Conservation (phyloP, 2,888 invertebrate genomes). For the Microctonus brassicae region DNA sequence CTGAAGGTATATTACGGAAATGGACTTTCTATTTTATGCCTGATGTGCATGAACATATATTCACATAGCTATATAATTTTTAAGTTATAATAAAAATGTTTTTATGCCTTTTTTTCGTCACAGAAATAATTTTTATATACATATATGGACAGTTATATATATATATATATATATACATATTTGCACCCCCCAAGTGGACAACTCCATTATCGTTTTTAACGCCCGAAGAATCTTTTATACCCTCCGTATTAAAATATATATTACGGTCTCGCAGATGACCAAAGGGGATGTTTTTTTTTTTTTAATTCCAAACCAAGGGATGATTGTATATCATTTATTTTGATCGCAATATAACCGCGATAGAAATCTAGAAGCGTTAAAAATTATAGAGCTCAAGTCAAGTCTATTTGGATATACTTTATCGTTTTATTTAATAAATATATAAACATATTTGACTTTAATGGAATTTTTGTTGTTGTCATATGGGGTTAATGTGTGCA, state of each 20-base stretch:
- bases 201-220: conserved; percentile 22
- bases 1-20: not conserved
- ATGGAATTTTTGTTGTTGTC: not conserved
- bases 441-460: conserved; percentile 6
- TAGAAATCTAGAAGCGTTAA: conserved; percentile 13
- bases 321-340: conserved; percentile 7
- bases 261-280: conserved; percentile 13
- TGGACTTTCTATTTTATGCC: not conserved
- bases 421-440: not conserved
- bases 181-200: not conserved
- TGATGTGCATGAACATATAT: too few relatives aligned
- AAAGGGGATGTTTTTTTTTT: not conserved
- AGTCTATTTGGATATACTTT: not conserved
- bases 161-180: not conserved
- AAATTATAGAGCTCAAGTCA: not conserved
- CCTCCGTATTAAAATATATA: not conserved
- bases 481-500: not conserved
- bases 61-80: not conserved
- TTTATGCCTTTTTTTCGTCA: not conserved
- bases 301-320: not conserved
- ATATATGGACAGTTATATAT: too few relatives aligned
- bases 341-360: not conserved
- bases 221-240: conserved; percentile 14
- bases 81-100: not conserved
- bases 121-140: not conserved